Base-by-base conservation (phyloP, 2,797 vertebrate genomes). In the Danio albolineatus region DNA sequence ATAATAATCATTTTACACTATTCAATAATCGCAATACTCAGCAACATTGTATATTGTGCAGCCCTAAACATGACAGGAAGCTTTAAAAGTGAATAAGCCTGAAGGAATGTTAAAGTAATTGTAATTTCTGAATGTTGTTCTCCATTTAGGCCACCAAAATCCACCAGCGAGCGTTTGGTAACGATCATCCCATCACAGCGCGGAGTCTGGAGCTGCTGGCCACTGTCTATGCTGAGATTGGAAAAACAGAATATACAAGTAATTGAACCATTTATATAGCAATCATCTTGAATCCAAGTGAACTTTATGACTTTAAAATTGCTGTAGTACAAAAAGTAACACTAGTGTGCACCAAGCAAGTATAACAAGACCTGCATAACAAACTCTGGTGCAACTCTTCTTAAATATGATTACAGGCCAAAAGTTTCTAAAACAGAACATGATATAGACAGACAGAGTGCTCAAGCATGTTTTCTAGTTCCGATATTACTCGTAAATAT, bases 191-290 rank as follows among this genome's bases (percentile, higher is more conserved):
- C 39, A 90, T 94, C 65, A 94, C 93, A 84, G 90, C 91, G 87
- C 90, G 91, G 84, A 95, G 93, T 83, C 91, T 95, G 89, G 92
- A 94, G 90, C 92, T 94, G 12, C 91, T 95, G 86, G 94, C 93
- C 70, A 93, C 91, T 0, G 92, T 94, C 85, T 95, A 94, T 65
- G 93, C 93, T 85, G 93, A 94, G 88, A 93, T 94, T 46, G 93
- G 93, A 82, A 94, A 94, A 86, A 94, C 92, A 1, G 94, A 95
- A 86, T 95, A 94, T 88, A 92, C 93, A 92, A 93, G 94, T 95
- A 10, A 17, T 0, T 16, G 28, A 12, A 75, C 43, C 5, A 39
- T 43, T 19, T 41, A 56, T 54, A 28, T 28, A 28, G 28, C 10
- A 62, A 36, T 61, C 13, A 17, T 12, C 10, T 10, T 66, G 43